A percentile compares a stretch with the other conserved stretches of the same genome.
Conservation (phyloP, 2,113 vertebrate genomes). For the Lasiurus borealis region DNA sequence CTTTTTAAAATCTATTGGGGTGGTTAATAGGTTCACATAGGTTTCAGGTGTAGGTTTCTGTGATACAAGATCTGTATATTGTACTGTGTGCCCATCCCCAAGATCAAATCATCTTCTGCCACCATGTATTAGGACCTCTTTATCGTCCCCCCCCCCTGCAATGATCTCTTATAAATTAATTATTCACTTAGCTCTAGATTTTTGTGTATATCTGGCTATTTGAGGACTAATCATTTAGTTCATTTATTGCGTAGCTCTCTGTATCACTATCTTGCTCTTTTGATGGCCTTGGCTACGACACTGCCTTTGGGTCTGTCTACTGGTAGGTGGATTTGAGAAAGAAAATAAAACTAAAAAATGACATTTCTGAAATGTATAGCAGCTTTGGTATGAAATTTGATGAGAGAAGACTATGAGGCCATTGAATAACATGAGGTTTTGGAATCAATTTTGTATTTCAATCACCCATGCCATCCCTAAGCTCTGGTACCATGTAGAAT, state of each 20-base stretch:
- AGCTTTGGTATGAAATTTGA: slow-evolving; percentile 39
- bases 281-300: not conserved
- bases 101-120: too few relatives aligned
- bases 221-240: not conserved
- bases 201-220: not conserved
- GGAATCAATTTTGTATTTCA: slow-evolving; percentile 42
- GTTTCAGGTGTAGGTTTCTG: too few relatives aligned
- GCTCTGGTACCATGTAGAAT: not conserved
- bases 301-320: not conserved
- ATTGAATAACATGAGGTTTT: slow-evolving; percentile 52
- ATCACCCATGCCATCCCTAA: not conserved
- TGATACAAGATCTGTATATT: too few relatives aligned
- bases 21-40: too few relatives aligned
- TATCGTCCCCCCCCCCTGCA: too few relatives aligned
- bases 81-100: too few relatives aligned
- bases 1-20: too few relatives aligned
- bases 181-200: not conserved
- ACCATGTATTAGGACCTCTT: too few relatives aligned
- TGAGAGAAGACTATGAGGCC: slow-evolving; percentile 27
- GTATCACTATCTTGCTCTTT: not conserved
- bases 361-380: not conserved
- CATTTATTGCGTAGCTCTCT: not conserved
- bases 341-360: slow-evolving; percentile 37
- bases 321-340: not conserved
- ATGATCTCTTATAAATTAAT: not conserved